Evolutionary conservation across 2,888 invertebrate genomes (phyloP), one percentile per base, ranked within the genome.

Genomic region (Emesis castigata): DNA sequence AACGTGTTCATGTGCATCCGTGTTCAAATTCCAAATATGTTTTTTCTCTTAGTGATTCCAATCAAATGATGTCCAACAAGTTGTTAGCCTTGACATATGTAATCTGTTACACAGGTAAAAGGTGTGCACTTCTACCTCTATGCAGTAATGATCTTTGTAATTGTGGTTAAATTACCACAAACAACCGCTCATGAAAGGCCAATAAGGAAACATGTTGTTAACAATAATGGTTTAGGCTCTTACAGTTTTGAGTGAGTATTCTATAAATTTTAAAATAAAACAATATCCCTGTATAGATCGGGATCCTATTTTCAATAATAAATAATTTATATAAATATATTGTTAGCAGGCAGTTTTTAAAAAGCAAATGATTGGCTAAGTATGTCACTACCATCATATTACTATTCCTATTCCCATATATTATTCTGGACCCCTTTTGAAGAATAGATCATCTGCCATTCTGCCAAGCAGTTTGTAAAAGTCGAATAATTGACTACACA

Each of bases 241-340:
- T 95, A 95, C 82, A 95, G 94, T 87, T 95, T 94, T 84, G 94
- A 94, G 95, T 95, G 90, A 94, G 94, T 92, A 83, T 80, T 64
- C 75, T 84, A 48, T 44, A 11, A 14, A 34, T 20, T 29, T 39
- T 11, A 11, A 53, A 8, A 16, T 16, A 16, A 48, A 44, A 44
- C 11, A 14, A 11, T 44, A 14, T 9, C 11, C 14, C 11, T 11
- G 1, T 9, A 44, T 4, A 3, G 11, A 44, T n/a, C 9, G 3
- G 11, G 14, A 9, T 14, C 14, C 4, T 14, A 4, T 11, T 26
- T 26, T 5, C 1, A n/a, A n/a, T n/a, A n/a, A n/a, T n/a, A n/a
- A n/a, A n/a, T n/a, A n/a, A n/a, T n/a, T n/a, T n/a, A n/a, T n/a
- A n/a, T n/a, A n/a, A n/a, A n/a, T n/a, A n/a, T n/a, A n/a, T n/a